Percentiles rank a stretch among this genome's conserved stretches.
These are phyloP conservation scores for Anneissia japonica DNA, from an alignment of 35 echinoderm and acorn worm genomes.

Conservation along the genomic window DNA sequence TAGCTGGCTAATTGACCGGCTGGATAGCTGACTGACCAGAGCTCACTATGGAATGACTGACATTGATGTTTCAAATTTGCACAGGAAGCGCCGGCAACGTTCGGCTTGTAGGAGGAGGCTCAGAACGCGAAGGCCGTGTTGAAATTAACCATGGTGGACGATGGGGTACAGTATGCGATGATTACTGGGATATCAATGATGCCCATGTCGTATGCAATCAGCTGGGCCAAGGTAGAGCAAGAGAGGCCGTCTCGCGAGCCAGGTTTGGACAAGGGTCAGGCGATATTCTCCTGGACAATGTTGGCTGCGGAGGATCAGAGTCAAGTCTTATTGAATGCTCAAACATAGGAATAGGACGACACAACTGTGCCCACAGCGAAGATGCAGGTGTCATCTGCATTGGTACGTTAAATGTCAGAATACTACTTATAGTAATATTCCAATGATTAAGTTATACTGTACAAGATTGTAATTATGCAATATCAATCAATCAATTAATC, in stretches of 20 bases:
- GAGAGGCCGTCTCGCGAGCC: background rate
- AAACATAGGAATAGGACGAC: background rate
- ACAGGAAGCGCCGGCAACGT: too few species aligned
- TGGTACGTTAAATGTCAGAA: too few species aligned
- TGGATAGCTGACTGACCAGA: too few species aligned
- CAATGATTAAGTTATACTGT: too few species aligned
- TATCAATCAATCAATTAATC: too few species aligned
- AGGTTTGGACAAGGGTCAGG: background rate
- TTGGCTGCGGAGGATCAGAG: background rate
- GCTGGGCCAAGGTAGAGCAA: background rate
- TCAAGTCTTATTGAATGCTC: background rate
- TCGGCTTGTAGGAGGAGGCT: background rate
- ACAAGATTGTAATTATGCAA: too few species aligned
- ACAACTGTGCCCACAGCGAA: background rate
- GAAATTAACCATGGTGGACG: background rate
- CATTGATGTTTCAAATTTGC: too few species aligned
- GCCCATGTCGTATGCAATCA: background rate
- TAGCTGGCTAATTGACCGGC: too few species aligned
- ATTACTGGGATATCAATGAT: background rate
- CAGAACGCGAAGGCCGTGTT: conserved; percentile 1
- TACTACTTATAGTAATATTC: too few species aligned
- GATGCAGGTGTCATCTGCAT: background rate
- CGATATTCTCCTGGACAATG: background rate
- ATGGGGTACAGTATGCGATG: conserved; percentile 14
- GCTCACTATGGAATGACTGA: too few species aligned